A percentile compares a stretch with the other conserved stretches of the same genome.
Evolutionary conservation across 2,797 vertebrate species (phyloP).

Genomic region (Picus viridis): DNA sequence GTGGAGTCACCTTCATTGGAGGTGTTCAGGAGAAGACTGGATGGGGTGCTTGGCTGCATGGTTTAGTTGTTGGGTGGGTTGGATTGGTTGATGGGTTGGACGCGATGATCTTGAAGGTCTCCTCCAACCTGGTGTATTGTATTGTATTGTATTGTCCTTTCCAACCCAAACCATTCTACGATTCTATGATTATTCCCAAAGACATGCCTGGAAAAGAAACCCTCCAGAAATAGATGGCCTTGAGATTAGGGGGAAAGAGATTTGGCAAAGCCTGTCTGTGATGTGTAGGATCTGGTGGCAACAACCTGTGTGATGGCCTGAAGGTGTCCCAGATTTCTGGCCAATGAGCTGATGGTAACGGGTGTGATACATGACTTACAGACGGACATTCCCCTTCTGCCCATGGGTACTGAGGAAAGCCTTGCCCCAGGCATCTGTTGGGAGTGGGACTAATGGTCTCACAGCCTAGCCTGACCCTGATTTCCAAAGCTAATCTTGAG

Average conservation of each 20-base stretch:
- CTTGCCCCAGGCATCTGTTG: background rate
- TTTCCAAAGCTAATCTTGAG: background rate
- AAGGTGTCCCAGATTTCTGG: background rate
- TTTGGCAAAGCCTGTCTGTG: background rate
- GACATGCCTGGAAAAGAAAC: background rate
- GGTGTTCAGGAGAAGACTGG: too few species aligned
- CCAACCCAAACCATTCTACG: too few species aligned
- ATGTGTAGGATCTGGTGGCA: background rate
- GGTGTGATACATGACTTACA: rapidly evolving
- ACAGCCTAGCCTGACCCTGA: background rate
- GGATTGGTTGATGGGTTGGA: too few species aligned
- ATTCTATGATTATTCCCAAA: background rate
- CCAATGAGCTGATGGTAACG: background rate
- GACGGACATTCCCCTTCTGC: background rate
- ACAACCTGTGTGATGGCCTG: background rate
- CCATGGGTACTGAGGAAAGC: rapidly evolving
- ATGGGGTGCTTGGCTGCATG: too few species aligned
- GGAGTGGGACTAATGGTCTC: background rate
- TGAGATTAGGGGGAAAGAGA: background rate
- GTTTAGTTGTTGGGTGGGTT: too few species aligned
- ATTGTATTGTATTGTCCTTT: too few species aligned
- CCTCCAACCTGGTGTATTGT: too few species aligned
- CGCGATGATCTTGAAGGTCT: too few species aligned
- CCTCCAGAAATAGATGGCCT: background rate
- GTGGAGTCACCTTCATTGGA: too few species aligned